Evolutionary conservation across 2,888 invertebrate genomes (phyloP).

Genomic region (Hyposoter didymator): DNA sequence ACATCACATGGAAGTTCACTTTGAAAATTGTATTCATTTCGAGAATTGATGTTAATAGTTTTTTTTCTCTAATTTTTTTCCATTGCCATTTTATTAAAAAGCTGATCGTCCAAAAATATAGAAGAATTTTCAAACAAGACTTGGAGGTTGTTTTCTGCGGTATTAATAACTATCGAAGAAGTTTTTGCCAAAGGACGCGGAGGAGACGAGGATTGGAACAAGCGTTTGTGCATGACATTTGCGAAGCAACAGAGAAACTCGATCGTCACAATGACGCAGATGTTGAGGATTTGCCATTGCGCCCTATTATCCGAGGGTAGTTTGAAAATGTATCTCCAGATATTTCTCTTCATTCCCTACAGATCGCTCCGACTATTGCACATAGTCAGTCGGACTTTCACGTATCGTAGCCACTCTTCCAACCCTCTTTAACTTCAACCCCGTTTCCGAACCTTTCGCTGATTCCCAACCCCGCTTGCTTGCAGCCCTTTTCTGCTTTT

Average conservation of each 20-base stretch:
- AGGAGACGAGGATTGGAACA: background rate
- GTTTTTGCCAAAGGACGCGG: background rate
- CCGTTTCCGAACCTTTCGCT: background rate
- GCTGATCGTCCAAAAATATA: background rate
- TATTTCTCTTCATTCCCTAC: constrained; percentile 43
- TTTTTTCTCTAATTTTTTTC: background rate
- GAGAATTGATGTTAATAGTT: background rate
- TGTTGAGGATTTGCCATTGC: constrained; percentile 16
- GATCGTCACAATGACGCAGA: constrained; percentile 45
- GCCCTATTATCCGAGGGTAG: background rate
- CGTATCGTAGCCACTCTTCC: constrained; percentile 2
- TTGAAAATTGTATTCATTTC: background rate
- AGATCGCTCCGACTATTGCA: background rate
- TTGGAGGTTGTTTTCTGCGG: background rate
- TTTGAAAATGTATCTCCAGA: constrained; percentile 45
- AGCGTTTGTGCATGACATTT: constrained; percentile 50
- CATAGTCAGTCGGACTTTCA: constrained; percentile 9
- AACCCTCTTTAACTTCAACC: constrained; percentile 9
- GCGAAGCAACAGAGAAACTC: constrained; percentile 42
- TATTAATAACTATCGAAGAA: background rate
- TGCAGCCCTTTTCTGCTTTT: background rate
- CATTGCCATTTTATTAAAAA: background rate
- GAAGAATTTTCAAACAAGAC: background rate
- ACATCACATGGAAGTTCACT: no score
- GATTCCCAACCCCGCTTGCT: background rate